Conservation (phyloP, 1,140 invertebrate genomes). For the Magallana ariakensis region DNA sequence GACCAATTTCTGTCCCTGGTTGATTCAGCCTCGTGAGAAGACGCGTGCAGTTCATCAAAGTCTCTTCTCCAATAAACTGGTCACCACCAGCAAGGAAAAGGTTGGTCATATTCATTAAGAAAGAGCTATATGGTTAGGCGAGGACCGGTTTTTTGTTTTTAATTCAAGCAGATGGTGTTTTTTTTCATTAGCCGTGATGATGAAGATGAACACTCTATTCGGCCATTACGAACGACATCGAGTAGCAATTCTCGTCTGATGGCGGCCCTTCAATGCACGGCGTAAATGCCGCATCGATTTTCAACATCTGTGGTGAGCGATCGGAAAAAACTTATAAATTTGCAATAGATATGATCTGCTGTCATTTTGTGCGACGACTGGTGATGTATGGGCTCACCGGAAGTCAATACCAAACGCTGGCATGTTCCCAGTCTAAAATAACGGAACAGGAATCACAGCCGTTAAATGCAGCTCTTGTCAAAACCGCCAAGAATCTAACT, state of each 20-base stretch:
- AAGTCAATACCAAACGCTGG: too few relatives aligned
- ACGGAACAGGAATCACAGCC: too few relatives aligned
- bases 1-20: too few relatives aligned
- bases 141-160: not conserved
- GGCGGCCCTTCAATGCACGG: not conserved
- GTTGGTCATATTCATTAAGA: not conserved
- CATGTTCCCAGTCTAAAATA: too few relatives aligned
- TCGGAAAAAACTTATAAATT: conserved; percentile 33
- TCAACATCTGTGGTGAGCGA: conserved; percentile 26
- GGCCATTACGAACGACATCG: not conserved
- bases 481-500: too few relatives aligned
- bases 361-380: conserved; percentile 18
- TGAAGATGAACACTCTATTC: not conserved
- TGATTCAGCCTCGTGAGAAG: too few relatives aligned
- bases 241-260: conserved; percentile 6
- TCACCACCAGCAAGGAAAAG: not conserved
- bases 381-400: not conserved
- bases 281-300: conserved; percentile 23
- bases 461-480: too few relatives aligned
- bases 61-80: not conserved
- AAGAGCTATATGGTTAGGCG: not conserved
- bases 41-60: not conserved
- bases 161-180: conserved; percentile 1
- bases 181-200: conserved; percentile 20
- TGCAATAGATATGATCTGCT: conserved; percentile 29